Evolutionary conservation across 2,888 invertebrate genomes (phyloP).

Genomic region (Sepioteuthis lessoniana): DNA sequence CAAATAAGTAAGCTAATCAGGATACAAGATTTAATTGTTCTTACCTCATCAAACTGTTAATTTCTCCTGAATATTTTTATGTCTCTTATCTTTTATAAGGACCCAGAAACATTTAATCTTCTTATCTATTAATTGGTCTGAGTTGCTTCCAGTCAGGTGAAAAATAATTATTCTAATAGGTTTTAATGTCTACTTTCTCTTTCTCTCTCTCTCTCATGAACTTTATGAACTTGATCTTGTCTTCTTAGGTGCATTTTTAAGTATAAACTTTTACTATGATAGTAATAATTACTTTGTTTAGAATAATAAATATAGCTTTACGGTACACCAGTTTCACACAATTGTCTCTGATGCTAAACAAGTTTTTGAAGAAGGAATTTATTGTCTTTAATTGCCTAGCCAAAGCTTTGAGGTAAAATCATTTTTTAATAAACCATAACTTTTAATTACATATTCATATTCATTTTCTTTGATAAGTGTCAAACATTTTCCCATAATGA

Average conservation of each 20-base stretch:
- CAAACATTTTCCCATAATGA: too few relatives aligned
- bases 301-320: neutral
- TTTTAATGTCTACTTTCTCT: neutral
- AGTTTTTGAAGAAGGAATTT: too few relatives aligned
- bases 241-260: neutral
- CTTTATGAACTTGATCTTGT: neutral
- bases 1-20: neutral
- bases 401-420: too few relatives aligned
- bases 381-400: too few relatives aligned
- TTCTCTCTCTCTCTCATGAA: neutral
- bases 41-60: neutral
- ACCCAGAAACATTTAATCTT: neutral
- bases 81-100: neutral
- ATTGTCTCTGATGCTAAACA: too few relatives aligned
- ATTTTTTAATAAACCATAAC: too few relatives aligned
- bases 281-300: neutral
- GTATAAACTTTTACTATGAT: neutral
- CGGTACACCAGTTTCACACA: too few relatives aligned
- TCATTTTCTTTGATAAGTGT: too few relatives aligned
- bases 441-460: too few relatives aligned
- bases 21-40: neutral
- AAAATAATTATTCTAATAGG: neutral
- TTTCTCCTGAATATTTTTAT: neutral
- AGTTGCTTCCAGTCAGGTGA: neutral
- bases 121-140: conserved; percentile 11